Percentiles rank a stretch among this genome's conserved stretches.
Conservation (phyloP, 2,888 invertebrate species). For the Seladonia tumulorum region DNA sequence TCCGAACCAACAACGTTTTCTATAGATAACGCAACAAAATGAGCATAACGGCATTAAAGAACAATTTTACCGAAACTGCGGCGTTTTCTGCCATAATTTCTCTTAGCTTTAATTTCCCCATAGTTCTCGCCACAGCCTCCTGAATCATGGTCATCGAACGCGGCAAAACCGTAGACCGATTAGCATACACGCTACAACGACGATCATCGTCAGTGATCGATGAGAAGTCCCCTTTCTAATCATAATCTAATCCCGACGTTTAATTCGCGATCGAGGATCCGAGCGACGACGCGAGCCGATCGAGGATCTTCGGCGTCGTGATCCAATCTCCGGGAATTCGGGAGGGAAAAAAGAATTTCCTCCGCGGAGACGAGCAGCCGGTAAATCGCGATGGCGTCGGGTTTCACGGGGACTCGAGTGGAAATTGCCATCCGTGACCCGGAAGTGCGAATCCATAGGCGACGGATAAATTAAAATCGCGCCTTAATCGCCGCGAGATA, state of each 20-base stretch:
- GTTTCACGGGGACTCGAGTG: slow-evolving; percentile 24
- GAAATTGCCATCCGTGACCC: slow-evolving; percentile 19
- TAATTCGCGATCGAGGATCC: slow-evolving; percentile 25
- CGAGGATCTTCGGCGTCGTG: slow-evolving; percentile 21
- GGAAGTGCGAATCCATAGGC: slow-evolving; percentile 25
- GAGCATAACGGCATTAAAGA: neutral
- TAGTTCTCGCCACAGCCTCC: neutral
- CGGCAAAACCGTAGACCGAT: neutral
- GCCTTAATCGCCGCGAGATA: slow-evolving; percentile 34
- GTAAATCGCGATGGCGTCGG: slow-evolving; percentile 6
- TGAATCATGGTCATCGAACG: neutral
- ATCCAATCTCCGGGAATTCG: slow-evolving; percentile 41
- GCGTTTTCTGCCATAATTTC: neutral
- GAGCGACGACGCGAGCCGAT: slow-evolving; percentile 11
- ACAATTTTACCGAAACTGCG: neutral
- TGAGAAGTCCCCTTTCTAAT: slow-evolving; percentile 8
- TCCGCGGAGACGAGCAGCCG: neutral
- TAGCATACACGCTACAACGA: neutral
- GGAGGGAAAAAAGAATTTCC: neutral
- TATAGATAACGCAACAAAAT: neutral
- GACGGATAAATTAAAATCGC: slow-evolving; percentile 47
- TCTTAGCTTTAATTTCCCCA: no score
- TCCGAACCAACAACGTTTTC: no score
- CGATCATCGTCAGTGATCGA: neutral
- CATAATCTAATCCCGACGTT: slow-evolving; percentile 36